phyloP scores from a whole-genome alignment of 2,888 invertebrate species.

The Tryphoninae sp. region DNA sequence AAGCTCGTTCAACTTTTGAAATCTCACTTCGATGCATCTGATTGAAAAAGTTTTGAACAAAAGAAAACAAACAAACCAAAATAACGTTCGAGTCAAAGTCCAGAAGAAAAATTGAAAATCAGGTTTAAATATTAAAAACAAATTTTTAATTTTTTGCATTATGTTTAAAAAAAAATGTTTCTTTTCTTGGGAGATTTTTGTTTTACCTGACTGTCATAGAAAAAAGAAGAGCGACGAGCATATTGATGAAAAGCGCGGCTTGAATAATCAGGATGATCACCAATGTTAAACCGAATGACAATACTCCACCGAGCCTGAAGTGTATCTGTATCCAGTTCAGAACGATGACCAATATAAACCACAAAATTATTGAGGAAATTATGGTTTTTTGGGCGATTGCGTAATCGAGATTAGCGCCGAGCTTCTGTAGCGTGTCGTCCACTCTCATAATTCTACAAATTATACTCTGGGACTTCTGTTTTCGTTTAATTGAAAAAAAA shows the following conservation, averaged over 20 bases:
- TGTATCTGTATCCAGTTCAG: slow-evolving; percentile 13
- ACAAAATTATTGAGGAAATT: not conserved
- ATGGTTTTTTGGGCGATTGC: not conserved
- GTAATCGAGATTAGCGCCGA: slow-evolving; percentile 38
- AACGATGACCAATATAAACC: slow-evolving; percentile 11
- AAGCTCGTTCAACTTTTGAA: slow-evolving; percentile 4
- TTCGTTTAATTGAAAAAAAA: not conserved
- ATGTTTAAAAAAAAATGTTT: not conserved
- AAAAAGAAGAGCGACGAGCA: slow-evolving; percentile 30
- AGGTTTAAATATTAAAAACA: not conserved
- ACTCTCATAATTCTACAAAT: slow-evolving; percentile 2
- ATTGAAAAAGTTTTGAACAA: not conserved
- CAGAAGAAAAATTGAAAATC: not conserved
- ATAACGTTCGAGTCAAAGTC: not conserved
- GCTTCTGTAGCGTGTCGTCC: slow-evolving; percentile 44
- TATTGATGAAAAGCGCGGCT: slow-evolving; percentile 39
- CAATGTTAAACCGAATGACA: not conserved
- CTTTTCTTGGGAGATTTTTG: not conserved
- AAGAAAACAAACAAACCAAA: not conserved
- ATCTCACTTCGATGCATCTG: slow-evolving; percentile 7
- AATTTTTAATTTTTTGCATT: not conserved
- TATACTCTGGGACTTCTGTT: slow-evolving; percentile 3
- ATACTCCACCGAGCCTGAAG: not conserved
- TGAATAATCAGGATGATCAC: not conserved
- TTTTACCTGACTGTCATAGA: slow-evolving; percentile 21